Conservation (phyloP, 2,888 invertebrate genomes). For the Pseudococcus longispinus region DNA sequence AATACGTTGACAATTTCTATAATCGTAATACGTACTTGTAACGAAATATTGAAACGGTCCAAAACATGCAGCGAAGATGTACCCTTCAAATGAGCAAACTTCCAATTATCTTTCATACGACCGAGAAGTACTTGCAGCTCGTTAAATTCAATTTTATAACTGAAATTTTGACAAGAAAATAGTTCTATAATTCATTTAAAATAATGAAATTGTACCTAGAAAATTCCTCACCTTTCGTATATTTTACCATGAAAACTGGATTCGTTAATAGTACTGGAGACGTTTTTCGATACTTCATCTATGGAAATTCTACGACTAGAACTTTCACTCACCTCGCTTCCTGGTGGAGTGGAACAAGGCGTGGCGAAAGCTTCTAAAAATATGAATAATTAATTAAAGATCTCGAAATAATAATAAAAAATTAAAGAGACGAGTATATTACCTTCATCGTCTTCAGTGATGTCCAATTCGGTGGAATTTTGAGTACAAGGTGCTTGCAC, state of each 20-base stretch:
- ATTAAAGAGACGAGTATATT: not conserved
- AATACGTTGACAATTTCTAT: not conserved
- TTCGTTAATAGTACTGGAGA: conserved; percentile 67
- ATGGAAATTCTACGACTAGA: conserved; percentile 59
- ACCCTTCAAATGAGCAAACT: conserved; percentile 82
- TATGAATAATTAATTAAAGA: not conserved
- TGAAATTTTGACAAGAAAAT: not conserved
- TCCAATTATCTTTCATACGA: conserved; percentile 87
- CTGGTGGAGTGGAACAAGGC: conserved; percentile 87
- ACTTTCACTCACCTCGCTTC: conserved; percentile 72
- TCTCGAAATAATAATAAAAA: not conserved
- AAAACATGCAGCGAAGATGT: conserved; percentile 86
- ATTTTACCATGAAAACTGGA: conserved; percentile 72
- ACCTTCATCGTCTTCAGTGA: conserved; percentile 52
- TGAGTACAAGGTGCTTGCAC: conserved; percentile 35
- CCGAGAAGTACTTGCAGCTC: conserved; percentile 89
- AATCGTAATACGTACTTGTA: conserved; percentile 64
- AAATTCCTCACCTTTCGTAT: conserved; percentile 73
- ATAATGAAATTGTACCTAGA: conserved; percentile 62
- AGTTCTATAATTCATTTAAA: conserved; percentile 58
- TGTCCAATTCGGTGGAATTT: conserved; percentile 46
- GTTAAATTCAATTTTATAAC: conserved; percentile 71
- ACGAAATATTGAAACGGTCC: conserved; percentile 76
- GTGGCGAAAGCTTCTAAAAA: conserved; percentile 71
- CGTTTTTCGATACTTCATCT: conserved; percentile 61